Base-by-base conservation (phyloP, 2,888 invertebrate species). In the Gastrophysa polygoni region DNA sequence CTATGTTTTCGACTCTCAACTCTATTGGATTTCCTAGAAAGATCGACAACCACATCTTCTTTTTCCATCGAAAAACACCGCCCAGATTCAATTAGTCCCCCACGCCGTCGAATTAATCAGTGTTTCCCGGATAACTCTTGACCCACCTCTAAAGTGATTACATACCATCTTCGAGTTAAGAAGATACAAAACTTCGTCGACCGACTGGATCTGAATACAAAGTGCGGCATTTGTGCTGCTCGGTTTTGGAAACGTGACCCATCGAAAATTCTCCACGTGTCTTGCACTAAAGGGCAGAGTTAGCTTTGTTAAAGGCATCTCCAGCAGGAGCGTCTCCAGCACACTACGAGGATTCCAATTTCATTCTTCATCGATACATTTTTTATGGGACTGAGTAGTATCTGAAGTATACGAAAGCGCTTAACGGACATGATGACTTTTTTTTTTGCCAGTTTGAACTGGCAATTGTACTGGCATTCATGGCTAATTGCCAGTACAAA, bases 111-210 rank as follows among this genome's bases (percentile, higher is more conserved):
- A 69, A 69, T 69, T 69, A 69, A 69, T 69, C 68, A 69, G 66
- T 62, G 68, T 67, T 66, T 68, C 60, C 24, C 57, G 61, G 63
- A 61, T 64, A 58, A 57, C 58, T 59, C 55, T 64, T 59, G 59
- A 63, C 61, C 66, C 66, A 66, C 69, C 66, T 72, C 71, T 72
- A 74, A 75, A 74, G 74, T 73, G 73, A 75, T 75, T 76, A 76
- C 73, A 73, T 71, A 76, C 75, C 75, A 74, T 76, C 75, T 74
- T 72, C 72, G 68, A 76, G 77, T 74, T 76, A 76, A 77, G 76
- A 78, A 79, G 79, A 79, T 78, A 79, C 78, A 79, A 77, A 78
- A 79, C 78, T 79, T 78, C 66, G 75, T 70, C 66, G 73, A 61
- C 38, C 67, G 64, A 66, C 66, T 63, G 72, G 76, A 75, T 74